These are phyloP conservation scores for Enteromius trimaculatus DNA, from an alignment of 2,797 vertebrate genomes.

Conservation along the genomic window DNA sequence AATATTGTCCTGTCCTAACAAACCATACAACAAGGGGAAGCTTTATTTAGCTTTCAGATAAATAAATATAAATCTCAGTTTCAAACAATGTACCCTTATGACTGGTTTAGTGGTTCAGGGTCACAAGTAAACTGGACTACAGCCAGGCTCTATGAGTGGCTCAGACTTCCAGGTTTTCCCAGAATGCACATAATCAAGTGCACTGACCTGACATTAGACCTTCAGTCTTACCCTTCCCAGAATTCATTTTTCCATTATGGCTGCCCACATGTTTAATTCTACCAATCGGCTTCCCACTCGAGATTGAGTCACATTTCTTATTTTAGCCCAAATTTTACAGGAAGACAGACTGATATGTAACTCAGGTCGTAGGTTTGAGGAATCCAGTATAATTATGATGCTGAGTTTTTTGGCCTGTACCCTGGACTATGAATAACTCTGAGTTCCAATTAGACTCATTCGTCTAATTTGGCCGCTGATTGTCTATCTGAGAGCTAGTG, in stretches of 20 bases:
- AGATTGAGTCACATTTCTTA: slow-evolving; percentile 1
- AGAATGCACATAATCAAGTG: not conserved
- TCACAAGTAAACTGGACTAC: not conserved
- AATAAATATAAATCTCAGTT: too few species aligned
- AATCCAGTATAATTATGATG: not conserved
- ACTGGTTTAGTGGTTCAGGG: too few species aligned
- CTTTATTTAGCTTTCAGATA: too few species aligned
- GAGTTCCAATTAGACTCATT: not conserved
- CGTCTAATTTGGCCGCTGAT: not conserved
- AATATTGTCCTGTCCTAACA: too few species aligned
- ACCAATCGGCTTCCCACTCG: slow-evolving; percentile 32
- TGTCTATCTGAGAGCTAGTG: not conserved
- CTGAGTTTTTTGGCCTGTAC: not conserved
- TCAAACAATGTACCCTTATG: too few species aligned
- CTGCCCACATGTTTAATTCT: slow-evolving; percentile 23
- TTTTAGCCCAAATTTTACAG: not conserved
- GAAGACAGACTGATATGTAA: not conserved
- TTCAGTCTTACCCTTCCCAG: slow-evolving; percentile 28
- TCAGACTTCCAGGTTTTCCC: not conserved
- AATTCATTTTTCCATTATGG: slow-evolving; percentile 26
- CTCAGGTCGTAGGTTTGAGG: not conserved
- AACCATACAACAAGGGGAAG: too few species aligned
- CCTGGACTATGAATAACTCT: not conserved
- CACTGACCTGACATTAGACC: slow-evolving; percentile 3
- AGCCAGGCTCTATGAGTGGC: not conserved